Evolutionary conservation across 2,113 vertebrate genomes (phyloP).

Genomic region (Holacanthus passer): DNA sequence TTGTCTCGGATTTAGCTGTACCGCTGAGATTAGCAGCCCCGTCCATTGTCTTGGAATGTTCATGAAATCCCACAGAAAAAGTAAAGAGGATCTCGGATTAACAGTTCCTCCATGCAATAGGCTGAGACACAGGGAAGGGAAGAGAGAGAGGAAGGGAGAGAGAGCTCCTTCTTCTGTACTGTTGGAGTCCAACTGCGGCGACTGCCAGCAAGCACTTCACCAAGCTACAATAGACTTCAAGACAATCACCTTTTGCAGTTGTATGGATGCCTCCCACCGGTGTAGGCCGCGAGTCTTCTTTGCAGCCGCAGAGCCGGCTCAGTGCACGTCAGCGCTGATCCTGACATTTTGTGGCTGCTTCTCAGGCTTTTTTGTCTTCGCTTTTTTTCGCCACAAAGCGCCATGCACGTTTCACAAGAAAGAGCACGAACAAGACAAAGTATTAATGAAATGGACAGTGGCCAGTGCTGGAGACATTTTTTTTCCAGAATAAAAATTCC

Average conservation of each 20-base stretch:
- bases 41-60: conserved; percentile 85
- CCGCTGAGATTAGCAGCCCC: conserved; percentile 83
- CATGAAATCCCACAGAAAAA: conserved; percentile 85
- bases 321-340: conserved; percentile 61
- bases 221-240: conserved; percentile 75
- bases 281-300: conserved; percentile 67
- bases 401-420: conserved; percentile 48
- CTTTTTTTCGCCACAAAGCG: conserved; percentile 64
- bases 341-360: conserved; percentile 66
- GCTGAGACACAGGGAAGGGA: conserved; percentile 58
- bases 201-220: conserved; percentile 76
- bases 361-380: conserved; percentile 63
- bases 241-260: conserved; percentile 80
- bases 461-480: conserved; percentile 58
- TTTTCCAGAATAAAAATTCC: conserved; percentile 36
- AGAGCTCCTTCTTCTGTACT: conserved; percentile 50
- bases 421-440: conserved; percentile 49
- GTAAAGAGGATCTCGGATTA: conserved; percentile 87
- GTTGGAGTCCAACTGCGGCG: conserved; percentile 58
- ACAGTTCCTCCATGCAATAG: conserved; percentile 77
- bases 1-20: conserved; percentile 88
- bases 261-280: conserved; percentile 76
- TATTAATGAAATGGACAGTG: conserved; percentile 74
- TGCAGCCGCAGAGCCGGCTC: conserved; percentile 48
- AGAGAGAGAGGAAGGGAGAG: conserved; percentile 42